Percentiles rank a stretch among this genome's conserved stretches.
Evolutionary conservation across 2,113 vertebrate genomes (phyloP).

Genomic region (Nothobranchius kuhntae): DNA sequence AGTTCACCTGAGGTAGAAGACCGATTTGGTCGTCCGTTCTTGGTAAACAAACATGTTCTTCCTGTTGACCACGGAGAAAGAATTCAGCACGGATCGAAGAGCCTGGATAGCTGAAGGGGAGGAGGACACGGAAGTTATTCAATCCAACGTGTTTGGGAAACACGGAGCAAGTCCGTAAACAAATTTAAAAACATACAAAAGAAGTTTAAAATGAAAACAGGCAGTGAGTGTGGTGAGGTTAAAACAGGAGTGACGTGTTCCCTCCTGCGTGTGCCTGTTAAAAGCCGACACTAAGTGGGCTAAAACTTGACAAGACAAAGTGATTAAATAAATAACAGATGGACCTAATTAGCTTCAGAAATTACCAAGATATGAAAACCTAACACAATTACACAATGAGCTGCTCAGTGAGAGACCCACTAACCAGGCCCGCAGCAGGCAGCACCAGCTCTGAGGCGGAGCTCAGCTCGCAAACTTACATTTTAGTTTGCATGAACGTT

Average conservation of each 20-base stretch:
- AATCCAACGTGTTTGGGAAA: neutral
- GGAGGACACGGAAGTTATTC: neutral
- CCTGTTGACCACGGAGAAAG: constrained; percentile 96
- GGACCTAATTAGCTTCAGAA: neutral
- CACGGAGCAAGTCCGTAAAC: too few relatives aligned
- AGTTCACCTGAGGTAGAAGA: constrained; percentile 89
- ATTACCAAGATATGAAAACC: neutral
- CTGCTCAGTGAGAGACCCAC: neutral
- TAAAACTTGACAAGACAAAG: neutral
- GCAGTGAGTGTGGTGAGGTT: too few relatives aligned
- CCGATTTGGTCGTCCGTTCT: constrained; percentile 93
- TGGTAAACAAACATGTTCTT: constrained; percentile 99
- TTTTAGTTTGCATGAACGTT: neutral
- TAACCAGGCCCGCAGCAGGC: neutral
- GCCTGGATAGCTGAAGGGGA: constrained; percentile 89
- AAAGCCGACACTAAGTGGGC: neutral
- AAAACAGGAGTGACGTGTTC: too few relatives aligned
- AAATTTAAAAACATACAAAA: too few relatives aligned
- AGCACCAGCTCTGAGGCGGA: neutral
- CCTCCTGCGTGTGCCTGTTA: neutral
- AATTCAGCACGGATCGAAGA: constrained; percentile 92
- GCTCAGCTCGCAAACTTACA: neutral
- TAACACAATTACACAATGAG: neutral
- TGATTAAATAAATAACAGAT: neutral
- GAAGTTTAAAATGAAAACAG: too few relatives aligned